Base-by-base conservation (phyloP, 1,140 invertebrate genomes). In the Bombus haemorrhoidalis region DNA sequence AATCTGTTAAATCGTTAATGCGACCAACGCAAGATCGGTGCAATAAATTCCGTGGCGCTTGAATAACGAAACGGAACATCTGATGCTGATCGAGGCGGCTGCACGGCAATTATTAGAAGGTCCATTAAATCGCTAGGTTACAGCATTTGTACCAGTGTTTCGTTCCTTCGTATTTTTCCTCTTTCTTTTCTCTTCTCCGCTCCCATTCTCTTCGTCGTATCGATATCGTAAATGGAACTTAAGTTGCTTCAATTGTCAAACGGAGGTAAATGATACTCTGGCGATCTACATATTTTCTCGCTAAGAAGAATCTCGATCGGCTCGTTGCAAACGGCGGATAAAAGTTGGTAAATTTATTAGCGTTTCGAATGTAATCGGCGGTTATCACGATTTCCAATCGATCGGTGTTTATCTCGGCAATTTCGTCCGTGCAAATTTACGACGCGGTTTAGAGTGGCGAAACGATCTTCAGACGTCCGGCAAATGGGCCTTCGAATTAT, bases 381-480 rank as follows among this genome's bases (percentile, higher is more conserved):
- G 18, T 72, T 53, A 73, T 81, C 25, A 37, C 47, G 43, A 73
- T 59, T 72, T n/a, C 28, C 37, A 18, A n/a, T 0, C 2, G 28
- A 28, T 41, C 39, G 39, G 1, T 8, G 39, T 72, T 72, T n/a
- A 72, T 72, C 25, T 28, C 25, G 37, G 39, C 39, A n/a, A 43
- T 72, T 81, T 81, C 34, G 47, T 32, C 28, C 47, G 18, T 15
- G 18, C 28, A 59, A 25, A n/a, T 73, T 81, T 81, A 81, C 68
- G 68, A 37, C 0, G n/a, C 3, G 8, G 22, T 39, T 53, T 22
- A 12, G 59, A 59, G 25, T 59, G 22, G 18, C 22, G 34, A 2
- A 34, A 68, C 64, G 15, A 13, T 13, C 25, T 6, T 34, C 22
- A 22, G 12, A 80, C 9, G 53, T 32, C n/a, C 34, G 79, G 13